Conservation (phyloP, 2,113 vertebrate species). For the Nesogale talazaci region DNA sequence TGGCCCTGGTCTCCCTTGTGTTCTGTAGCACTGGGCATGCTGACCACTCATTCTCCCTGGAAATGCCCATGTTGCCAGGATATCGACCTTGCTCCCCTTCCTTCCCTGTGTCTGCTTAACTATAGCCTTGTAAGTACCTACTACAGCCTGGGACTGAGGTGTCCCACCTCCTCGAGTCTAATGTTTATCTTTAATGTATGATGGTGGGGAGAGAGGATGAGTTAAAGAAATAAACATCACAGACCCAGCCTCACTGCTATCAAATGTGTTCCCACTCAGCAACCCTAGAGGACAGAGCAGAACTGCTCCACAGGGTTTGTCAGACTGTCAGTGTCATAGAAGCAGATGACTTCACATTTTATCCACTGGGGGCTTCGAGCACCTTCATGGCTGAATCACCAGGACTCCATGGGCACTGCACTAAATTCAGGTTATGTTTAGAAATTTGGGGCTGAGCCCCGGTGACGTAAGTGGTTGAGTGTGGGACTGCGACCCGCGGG, state of each 20-base stretch:
- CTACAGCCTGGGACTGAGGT: neutral
- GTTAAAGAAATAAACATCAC: too few species aligned
- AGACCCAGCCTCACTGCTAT: too few species aligned
- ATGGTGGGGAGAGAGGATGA: neutral
- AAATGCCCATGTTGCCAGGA: constrained; percentile 50
- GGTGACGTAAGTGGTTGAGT: too few species aligned
- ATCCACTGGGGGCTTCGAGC: neutral
- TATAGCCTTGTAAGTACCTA: neutral
- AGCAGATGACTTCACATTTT: neutral
- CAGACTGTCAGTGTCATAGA: neutral
- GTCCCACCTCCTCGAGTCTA: neutral
- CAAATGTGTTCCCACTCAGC: too few species aligned
- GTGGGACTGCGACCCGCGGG: too few species aligned
- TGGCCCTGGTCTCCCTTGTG: neutral
- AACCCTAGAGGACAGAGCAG: neutral
- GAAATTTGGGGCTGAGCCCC: too few species aligned
- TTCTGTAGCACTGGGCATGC: neutral
- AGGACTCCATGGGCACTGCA: neutral
- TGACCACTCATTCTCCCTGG: constrained; percentile 32
- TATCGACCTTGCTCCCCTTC: neutral
- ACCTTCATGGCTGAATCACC: neutral
- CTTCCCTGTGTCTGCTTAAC: neutral
- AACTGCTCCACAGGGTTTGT: neutral
- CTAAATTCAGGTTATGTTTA: constrained; percentile 37
- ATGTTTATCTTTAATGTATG: neutral